Evolutionary conservation across 1,140 invertebrate species (phyloP), one percentile per base, ranked within the genome.

Genomic region (Ostrea denselamellosa): DNA sequence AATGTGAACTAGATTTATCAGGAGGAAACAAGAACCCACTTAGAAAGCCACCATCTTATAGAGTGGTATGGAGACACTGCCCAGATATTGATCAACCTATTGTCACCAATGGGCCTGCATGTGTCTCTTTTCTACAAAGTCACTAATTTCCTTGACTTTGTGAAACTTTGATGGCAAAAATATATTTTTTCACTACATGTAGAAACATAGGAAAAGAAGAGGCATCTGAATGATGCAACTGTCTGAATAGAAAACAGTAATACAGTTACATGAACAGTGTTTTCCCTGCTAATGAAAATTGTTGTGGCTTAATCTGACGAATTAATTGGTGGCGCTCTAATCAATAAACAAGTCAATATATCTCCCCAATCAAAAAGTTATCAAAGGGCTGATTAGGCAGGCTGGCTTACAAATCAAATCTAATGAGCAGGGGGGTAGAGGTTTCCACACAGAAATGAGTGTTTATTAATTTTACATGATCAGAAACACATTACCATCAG

Each of bases 401-500:
- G 68, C 68, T 9, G 68, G 68, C 68, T 77, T 34, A 77, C 68
- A 25, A 77, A 77, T 77, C 68, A 28, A 71, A 71, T 25, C 28
- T 77, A 77, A 77, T 77, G 68, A 34, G 10, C 12, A 12, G 28
- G 28, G 9, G 68, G 68, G 10, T 17, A 62, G 56, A 62, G n/a
- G n/a, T 17, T 62, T 62, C 56, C n/a, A n/a, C 56, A 2, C 17
- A 19, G 56, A 77, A 77, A 77, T 77, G 68, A 77, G 68, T 34
- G 25, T 77, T 77, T 77, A 77, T 77, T 77, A 77, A 77, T 77
- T 77, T 77, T 77, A 77, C 68, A 77, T 25, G 68, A 77, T 77
- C 68, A 77, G 68, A 77, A 77, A 28, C 68, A 77, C 68, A 77
- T 77, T 77, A 77, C 28, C 28, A 62, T 77, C 68, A 77, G 68